These are phyloP conservation scores for Encarsia formosa DNA, from an alignment of 2,888 invertebrate genomes.

Conservation along the genomic window DNA sequence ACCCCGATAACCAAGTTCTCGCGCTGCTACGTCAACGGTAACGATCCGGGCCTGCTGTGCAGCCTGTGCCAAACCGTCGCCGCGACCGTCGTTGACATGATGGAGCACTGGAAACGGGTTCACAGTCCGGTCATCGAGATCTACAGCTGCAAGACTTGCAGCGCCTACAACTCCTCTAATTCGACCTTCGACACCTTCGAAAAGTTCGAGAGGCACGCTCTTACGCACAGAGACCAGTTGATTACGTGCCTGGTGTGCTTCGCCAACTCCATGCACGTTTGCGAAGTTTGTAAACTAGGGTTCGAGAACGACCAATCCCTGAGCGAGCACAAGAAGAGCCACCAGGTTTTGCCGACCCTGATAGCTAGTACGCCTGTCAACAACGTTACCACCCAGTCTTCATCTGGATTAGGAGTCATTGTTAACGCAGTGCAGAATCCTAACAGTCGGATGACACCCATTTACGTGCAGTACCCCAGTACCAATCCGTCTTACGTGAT, in stretches of 20 bases:
- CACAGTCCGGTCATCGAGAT: conserved; percentile 27
- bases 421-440: too few species aligned
- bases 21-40: conserved; percentile 5
- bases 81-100: conserved; percentile 22
- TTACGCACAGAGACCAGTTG: conserved; percentile 1
- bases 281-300: conserved; percentile 29
- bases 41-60: conserved; percentile 30
- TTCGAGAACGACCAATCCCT: conserved; percentile 28
- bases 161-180: conserved; percentile 11
- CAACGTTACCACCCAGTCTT: too few species aligned
- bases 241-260: conserved; percentile 17
- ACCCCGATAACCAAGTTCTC: conserved; percentile 21
- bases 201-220: conserved; percentile 34
- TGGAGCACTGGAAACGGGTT: conserved; percentile 23
- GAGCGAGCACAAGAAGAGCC: conserved; percentile 27
- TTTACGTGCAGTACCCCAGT: too few species aligned
- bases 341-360: not conserved
- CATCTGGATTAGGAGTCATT: too few species aligned
- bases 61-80: conserved; percentile 29
- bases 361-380: too few species aligned
- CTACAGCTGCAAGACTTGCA: conserved; percentile 26
- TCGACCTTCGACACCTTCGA: conserved; percentile 21
- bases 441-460: too few species aligned
- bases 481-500: too few species aligned
- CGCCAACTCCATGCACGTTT: conserved; percentile 22